A percentile compares a stretch with the other conserved stretches of the same genome.
Conservation (phyloP, 2,797 vertebrate species). For the Etheostoma nigrum region DNA sequence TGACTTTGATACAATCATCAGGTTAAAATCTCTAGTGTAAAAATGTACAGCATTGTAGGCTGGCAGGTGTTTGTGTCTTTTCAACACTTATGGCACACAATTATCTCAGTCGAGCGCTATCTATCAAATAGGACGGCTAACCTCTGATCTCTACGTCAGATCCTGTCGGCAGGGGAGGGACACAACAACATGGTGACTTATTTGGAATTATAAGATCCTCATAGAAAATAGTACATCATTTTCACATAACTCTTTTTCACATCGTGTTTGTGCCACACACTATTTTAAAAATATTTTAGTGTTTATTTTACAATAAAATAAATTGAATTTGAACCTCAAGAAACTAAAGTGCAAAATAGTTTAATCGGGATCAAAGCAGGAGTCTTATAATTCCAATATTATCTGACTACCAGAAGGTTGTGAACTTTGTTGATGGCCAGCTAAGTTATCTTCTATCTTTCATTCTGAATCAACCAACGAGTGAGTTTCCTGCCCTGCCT, state of each 20-base stretch:
- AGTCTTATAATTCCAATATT: constrained; percentile 6
- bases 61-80: constrained; percentile 71
- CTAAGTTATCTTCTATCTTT: not conserved
- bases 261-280: not conserved
- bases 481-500: constrained; percentile 48
- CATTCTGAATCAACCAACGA: not conserved
- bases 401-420: not conserved
- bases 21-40: constrained; percentile 77
- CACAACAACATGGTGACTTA: constrained; percentile 2
- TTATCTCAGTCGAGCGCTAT: constrained; percentile 55
- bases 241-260: not conserved
- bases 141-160: constrained; percentile 20
- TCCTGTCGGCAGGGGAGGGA: constrained; percentile 38
- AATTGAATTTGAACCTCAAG: not conserved
- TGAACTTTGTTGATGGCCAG: not conserved
- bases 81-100: constrained; percentile 67
- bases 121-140: constrained; percentile 36
- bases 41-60: constrained; percentile 75
- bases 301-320: no score
- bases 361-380: not conserved
- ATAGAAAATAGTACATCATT: not conserved
- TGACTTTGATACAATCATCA: constrained; percentile 78
- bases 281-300: not conserved
- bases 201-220: not conserved
- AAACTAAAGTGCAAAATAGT: not conserved